Conservation (phyloP, 1,140 invertebrate species). For the Camponotus pennsylvanicus region DNA sequence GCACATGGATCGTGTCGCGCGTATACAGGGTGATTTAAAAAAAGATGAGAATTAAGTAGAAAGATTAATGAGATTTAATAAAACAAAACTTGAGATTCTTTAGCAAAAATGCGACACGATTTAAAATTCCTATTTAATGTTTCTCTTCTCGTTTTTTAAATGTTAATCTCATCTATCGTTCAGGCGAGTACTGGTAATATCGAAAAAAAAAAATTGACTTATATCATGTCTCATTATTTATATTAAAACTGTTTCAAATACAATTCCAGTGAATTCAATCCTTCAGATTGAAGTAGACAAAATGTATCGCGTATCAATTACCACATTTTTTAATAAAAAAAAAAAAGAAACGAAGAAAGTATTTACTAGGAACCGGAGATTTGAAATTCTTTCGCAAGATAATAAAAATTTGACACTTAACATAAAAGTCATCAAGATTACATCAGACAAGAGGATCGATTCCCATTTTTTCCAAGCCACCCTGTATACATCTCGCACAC, state of each 20-base stretch:
- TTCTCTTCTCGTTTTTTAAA: background rate
- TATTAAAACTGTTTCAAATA: too few species aligned
- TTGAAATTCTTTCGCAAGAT: background rate
- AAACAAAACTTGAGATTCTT: background rate
- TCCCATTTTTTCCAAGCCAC: background rate
- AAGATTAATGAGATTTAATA: background rate
- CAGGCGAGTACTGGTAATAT: too few species aligned
- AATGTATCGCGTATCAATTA: background rate
- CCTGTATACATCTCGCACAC: background rate
- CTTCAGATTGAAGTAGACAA: background rate
- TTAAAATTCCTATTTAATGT: background rate
- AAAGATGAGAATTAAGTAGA: background rate
- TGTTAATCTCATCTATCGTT: background rate
- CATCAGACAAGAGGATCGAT: background rate
- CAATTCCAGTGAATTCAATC: background rate
- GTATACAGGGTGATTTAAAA: background rate
- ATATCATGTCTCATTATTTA: background rate
- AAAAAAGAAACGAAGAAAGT: background rate
- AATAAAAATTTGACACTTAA: background rate
- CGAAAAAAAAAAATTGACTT: background rate
- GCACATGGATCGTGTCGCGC: background rate
- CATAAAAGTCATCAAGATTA: background rate
- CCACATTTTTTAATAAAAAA: background rate
- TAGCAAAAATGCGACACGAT: background rate
- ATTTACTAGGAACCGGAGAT: background rate